A percentile compares a stretch with the other conserved stretches of the same genome.
phyloP scores from a whole-genome alignment of 2,888 invertebrate genomes.

The Drosophila robusta region DNA sequence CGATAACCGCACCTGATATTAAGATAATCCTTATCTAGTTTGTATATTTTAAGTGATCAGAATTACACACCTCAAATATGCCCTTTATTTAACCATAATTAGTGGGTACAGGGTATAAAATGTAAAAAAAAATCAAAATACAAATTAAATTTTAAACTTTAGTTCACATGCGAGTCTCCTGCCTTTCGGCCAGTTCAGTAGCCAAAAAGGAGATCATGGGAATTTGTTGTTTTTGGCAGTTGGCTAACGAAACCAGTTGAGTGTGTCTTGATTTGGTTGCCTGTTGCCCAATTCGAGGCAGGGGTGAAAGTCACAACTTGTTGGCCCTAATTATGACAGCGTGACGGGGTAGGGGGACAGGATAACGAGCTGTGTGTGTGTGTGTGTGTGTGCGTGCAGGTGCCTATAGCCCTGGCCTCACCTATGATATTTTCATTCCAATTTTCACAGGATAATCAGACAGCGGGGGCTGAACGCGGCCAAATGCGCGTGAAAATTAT shows the following conservation, averaged over 20 bases:
- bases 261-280: constrained; percentile 60
- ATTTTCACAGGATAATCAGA: constrained; percentile 58
- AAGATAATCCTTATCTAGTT: too few relatives aligned
- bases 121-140: constrained; percentile 30
- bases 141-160: constrained; percentile 47
- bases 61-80: not conserved
- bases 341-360: constrained; percentile 40
- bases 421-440: constrained; percentile 29
- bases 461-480: constrained; percentile 36
- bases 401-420: constrained; percentile 10
- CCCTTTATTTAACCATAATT: not conserved
- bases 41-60: too few relatives aligned
- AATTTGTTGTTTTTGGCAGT: constrained; percentile 33
- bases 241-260: constrained; percentile 61
- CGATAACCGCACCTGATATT: too few relatives aligned
- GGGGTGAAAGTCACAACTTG: constrained; percentile 70
- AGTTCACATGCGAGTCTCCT: constrained; percentile 26
- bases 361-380: constrained; percentile 37
- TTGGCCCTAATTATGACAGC: constrained; percentile 54
- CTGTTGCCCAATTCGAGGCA: constrained; percentile 15
- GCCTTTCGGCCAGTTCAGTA: constrained; percentile 1
- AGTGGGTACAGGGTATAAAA: not conserved
- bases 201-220: constrained; percentile 54
- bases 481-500: constrained; percentile 73
- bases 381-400: constrained; percentile 40